Evolutionary conservation across 2,888 invertebrate species (phyloP).

Genomic region (Trachelus troglodyta): DNA sequence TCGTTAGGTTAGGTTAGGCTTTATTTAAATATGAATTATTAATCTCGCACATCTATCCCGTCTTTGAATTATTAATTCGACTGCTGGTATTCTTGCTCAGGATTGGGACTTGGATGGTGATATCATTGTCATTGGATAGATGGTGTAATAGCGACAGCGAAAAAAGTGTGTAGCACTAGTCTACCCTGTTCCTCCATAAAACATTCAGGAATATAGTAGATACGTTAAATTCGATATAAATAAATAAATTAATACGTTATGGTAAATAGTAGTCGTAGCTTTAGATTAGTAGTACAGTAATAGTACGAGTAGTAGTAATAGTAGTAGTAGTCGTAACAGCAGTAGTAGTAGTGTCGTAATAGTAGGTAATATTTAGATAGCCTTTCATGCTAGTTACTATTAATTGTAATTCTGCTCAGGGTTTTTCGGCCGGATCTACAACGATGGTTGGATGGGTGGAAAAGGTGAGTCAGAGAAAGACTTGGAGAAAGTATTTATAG

Average conservation of each 20-base stretch:
- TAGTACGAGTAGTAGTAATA: constrained; percentile 29
- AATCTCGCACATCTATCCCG: not conserved
- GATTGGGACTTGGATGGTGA: not conserved
- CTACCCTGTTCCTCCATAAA: constrained; percentile 64
- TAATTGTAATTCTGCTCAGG: too few relatives aligned
- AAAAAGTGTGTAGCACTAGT: constrained; percentile 58
- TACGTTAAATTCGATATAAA: constrained; percentile 34
- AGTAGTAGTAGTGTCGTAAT: constrained; percentile 2
- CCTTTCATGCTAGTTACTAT: too few relatives aligned
- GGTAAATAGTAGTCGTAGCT: constrained; percentile 35
- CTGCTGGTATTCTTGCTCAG: not conserved
- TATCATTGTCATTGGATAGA: not conserved
- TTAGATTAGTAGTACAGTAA: constrained; percentile 16
- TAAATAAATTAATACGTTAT: constrained; percentile 19
- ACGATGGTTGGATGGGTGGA: too few relatives aligned
- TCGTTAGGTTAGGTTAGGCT: too few relatives aligned
- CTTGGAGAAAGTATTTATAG: too few relatives aligned
- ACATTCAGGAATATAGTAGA: constrained; percentile 46
- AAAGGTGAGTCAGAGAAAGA: too few relatives aligned
- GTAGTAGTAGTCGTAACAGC: constrained; percentile 6
- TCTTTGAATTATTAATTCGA: not conserved
- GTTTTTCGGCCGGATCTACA: too few relatives aligned
- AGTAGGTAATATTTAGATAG: not conserved
- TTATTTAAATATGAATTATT: not conserved
- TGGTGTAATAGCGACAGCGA: constrained; percentile 32